Evolutionary conservation across 92 coral and sea anemone species (phyloP), one percentile per base, ranked within the genome.

Genomic region (Porites divaricata): DNA sequence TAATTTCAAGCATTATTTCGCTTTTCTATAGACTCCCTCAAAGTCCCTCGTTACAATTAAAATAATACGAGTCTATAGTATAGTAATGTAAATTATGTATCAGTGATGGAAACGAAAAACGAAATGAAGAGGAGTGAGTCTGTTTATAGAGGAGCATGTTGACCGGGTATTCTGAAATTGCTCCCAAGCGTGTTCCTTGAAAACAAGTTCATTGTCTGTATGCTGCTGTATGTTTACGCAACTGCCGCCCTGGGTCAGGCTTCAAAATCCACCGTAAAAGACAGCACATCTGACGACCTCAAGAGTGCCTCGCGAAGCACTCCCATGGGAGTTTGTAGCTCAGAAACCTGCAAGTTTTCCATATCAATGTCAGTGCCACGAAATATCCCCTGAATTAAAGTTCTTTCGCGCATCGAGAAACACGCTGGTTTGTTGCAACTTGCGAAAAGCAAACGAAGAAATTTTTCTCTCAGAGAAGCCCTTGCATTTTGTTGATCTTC

Each of bases 241-340:
- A 71, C 8, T 2, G 48, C 5, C 58, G 49, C 48, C 57, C 21
- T 53, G 12, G 63, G n/a, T 8, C 28, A 24, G 19, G 4, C 62
- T 64, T 77, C 81, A 67, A 88, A 67, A 26, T 91, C 86, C 75
- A 95, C 97, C 59, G 92, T 91, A 45, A 96, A 85, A 15, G 88
- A 86, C 75, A 96, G 64, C 41, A 96, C 99, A 84, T 96, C 99
- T 12, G 97, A 89, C 15, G 98, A 70, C 22, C 99, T 86, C 48
- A 96, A 74, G 70, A 91, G 56, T 1, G 99, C 99, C 70, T 96
- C 97, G 12, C 92, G 93, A 71, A 95, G 57, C 24, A 95, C 87
- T 3, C 99, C 99, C 78, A 95, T 95, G 21, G 99, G 99, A 23
- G 99, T 94, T 51, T 91, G 92, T 66, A 96, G 88, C 70, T 93